Evolutionary conservation across 2,888 invertebrate genomes (phyloP).

Genomic region (Noctua janthe): DNA sequence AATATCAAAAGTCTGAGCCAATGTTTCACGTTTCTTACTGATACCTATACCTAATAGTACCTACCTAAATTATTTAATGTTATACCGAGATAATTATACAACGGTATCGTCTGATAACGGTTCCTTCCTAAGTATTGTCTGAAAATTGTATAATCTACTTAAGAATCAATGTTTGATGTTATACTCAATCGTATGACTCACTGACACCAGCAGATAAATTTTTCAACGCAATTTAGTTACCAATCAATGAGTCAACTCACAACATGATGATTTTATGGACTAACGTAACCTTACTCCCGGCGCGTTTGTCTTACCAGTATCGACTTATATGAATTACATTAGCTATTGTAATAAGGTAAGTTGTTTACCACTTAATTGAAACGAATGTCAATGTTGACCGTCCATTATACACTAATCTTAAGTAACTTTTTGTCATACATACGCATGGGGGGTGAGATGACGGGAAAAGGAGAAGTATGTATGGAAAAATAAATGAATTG

Average conservation of each 20-base stretch:
- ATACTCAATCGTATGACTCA: background rate
- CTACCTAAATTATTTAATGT: background rate
- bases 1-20: background rate
- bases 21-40: background rate
- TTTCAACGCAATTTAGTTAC: background rate
- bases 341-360: slow-evolving; percentile 2
- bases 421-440: background rate
- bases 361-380: slow-evolving; percentile 1
- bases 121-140: background rate
- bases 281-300: background rate
- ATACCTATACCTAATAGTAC: background rate
- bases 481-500: background rate
- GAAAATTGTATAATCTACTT: background rate
- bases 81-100: background rate
- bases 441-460: background rate
- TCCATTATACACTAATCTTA: background rate
- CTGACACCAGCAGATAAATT: background rate
- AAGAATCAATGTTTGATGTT: background rate
- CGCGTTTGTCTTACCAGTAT: too few species aligned
- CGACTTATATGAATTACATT: background rate
- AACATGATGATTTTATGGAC: background rate
- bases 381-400: slow-evolving; percentile 17
- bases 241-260: background rate
- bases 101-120: background rate
- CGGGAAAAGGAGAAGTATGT: background rate